Base-by-base conservation (phyloP, 2,888 invertebrate genomes). In the Lithophane socia region DNA sequence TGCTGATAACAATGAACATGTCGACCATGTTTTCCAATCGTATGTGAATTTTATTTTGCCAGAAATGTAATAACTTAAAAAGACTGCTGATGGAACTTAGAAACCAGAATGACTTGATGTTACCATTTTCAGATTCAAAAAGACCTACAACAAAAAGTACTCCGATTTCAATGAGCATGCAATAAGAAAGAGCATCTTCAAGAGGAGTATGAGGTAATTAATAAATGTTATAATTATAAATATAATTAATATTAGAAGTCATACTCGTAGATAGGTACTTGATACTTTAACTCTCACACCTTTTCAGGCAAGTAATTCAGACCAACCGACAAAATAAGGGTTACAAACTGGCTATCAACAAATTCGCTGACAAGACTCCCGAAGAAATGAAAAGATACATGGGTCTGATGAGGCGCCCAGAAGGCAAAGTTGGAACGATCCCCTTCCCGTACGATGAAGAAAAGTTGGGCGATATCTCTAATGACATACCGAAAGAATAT, bases 281-380 rank as follows among this genome's bases (percentile, higher is more conserved):
- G 18, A 12, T 18, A 10, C 0, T 49, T 54, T 47, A 29, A 71
- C 58, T 71, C 1, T 24, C 24, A 10, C 10, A 18, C 5, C 18
- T 61, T 70, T 85, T 29, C 75, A 95, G 95, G 73, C 77, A 89
- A 3, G 87, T 95, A 4, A 79, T 86, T 8, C 81, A 86, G 18
- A 91, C 86, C 47, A 95, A 94, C 67, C 88, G 89, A 10, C 88
- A 90, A 67, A 93, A 95, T 44, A 88, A 91, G 42, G 90, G 92
- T 4, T 95, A 92, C 83, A 94, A 92, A 78, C 91, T 95, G 0
- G 77, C 91, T 3, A 84, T 95, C 18, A 95, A 94, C 79, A 86
- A 94, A n/a, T 93, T 95, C 58, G 89, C 95, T 64, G 95, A 95
- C 72, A 93, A 91, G 42, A 94, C 94, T 29, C 91, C 91, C 4